Conservation (phyloP, 2,113 vertebrate genomes). For the Cebidichthys violaceus region DNA sequence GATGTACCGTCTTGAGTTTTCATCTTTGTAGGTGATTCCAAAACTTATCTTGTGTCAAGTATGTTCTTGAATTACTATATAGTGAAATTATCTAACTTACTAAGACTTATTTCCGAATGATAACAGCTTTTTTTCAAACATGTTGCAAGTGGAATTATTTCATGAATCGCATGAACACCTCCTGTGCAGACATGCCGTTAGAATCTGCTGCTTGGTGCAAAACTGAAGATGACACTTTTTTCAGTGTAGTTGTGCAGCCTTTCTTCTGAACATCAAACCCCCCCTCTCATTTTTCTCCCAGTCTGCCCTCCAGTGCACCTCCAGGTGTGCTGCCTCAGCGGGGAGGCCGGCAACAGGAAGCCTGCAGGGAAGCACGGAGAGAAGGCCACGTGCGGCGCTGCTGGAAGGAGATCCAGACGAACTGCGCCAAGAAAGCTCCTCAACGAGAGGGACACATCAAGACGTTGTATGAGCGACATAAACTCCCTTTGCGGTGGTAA, state of each 20-base stretch:
- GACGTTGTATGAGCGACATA: conserved; percentile 56
- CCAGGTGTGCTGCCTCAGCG: conserved; percentile 16
- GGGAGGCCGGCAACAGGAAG: conserved; percentile 19
- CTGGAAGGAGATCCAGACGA: conserved; percentile 82
- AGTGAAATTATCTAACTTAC: background rate
- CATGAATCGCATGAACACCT: background rate
- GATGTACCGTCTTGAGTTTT: background rate
- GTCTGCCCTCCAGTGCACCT: conserved; percentile 37
- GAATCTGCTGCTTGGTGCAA: background rate
- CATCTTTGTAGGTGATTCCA: background rate
- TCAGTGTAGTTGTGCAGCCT: background rate
- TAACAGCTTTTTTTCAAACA: background rate
- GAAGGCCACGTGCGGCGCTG: conserved; percentile 72
- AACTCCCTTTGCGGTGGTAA: conserved; percentile 71
- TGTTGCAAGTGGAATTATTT: background rate
- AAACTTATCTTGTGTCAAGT: background rate
- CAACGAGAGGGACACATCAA: conserved; percentile 72
- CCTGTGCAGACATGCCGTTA: background rate
- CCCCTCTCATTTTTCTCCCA: background rate
- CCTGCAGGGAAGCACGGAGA: conserved; percentile 58
- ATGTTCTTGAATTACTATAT: background rate
- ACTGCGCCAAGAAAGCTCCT: conserved; percentile 75
- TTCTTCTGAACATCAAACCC: background rate
- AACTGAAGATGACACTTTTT: background rate
- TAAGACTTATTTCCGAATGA: background rate